Evolutionary conservation across 2,888 invertebrate genomes (phyloP), one percentile per base, ranked within the genome.

Genomic region (Spilarctia lutea): DNA sequence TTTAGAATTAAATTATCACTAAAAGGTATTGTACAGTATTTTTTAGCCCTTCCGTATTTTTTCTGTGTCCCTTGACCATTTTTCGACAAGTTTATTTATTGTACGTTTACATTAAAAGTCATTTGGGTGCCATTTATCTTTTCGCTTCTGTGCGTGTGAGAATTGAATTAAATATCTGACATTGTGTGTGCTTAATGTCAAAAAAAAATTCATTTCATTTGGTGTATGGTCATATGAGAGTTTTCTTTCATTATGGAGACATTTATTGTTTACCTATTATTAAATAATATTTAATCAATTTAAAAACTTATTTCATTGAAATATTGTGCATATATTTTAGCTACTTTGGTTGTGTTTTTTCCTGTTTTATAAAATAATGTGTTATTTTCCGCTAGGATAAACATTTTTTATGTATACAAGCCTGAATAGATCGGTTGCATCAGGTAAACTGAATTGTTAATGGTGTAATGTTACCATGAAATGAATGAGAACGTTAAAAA

Each of bases 81-180:
- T 84, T 85, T 81, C 79, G 75, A 71, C 72, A 81, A 85, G 87
- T 85, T 84, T 85, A 88, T 85, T 81, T 74, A n/a, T 66, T 78
- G 78, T 82, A 84, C 83, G 75, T 76, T 84, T 79, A 83, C 83
- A 82, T 84, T 83, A 79, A 77, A 80, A 84, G 75, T 80, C 81
- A 81, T 84, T 78, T 0, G 81, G 83, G 83, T 75, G 75, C 84
- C 73, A 85, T 87, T 79, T 76, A 82, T 87, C 83, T 86, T 86
- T 75, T 73, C 75, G 73, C 76, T 71, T 81, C 81, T 76, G 75
- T 75, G 82, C 78, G 71, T 77, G 65, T 76, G 74, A 79, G 78
- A 82, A 83, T 83, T 75, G 68, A 74, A 74, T 74, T 70, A 78
- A 78, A 81, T 78, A 78, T 68, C 66, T 78, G 71, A 80, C 42